phyloP scores from a whole-genome alignment of 2,888 invertebrate genomes.

The Nomada ruficornis region DNA sequence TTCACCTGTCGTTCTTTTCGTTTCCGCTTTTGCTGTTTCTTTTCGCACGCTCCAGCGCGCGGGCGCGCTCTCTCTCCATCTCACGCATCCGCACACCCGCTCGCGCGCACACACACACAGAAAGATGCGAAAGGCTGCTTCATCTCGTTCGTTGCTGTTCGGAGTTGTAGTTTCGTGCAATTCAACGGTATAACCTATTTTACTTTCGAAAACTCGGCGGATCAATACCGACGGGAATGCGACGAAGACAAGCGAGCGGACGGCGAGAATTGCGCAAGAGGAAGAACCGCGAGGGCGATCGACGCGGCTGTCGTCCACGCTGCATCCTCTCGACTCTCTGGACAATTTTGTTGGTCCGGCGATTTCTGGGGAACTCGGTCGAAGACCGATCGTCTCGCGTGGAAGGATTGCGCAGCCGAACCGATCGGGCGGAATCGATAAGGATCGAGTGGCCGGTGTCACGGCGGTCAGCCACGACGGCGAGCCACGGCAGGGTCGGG shows the following conservation, averaged over 20 bases:
- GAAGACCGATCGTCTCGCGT: slow-evolving; percentile 6
- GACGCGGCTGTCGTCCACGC: slow-evolving; percentile 18
- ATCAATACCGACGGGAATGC: slow-evolving; percentile 54
- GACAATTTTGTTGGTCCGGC: background rate
- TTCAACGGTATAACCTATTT: slow-evolving; percentile 64
- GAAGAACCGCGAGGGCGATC: slow-evolving; percentile 39
- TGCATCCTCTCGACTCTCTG: background rate
- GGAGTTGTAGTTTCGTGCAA: slow-evolving; percentile 35
- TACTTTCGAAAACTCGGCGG: slow-evolving; percentile 69
- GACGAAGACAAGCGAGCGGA: slow-evolving; percentile 53
- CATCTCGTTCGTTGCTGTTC: slow-evolving; percentile 35
- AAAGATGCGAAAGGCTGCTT: background rate
- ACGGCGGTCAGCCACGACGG: background rate
- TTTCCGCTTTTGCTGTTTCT: slow-evolving; percentile 53
- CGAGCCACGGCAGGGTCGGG: background rate
- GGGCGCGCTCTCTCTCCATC: too few relatives aligned
- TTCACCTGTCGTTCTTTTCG: slow-evolving; percentile 36
- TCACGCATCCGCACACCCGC: too few relatives aligned
- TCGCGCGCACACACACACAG: too few relatives aligned
- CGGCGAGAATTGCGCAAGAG: slow-evolving; percentile 27
- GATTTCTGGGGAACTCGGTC: background rate
- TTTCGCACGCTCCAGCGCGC: background rate
- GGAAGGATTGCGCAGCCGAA: background rate
- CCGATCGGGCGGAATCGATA: slow-evolving; percentile 41
- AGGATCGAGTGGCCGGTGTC: slow-evolving; percentile 48